Conservation (phyloP, 37 sponge, comb jelly and placozoan species). For the Amphimedon queenslandica region DNA sequence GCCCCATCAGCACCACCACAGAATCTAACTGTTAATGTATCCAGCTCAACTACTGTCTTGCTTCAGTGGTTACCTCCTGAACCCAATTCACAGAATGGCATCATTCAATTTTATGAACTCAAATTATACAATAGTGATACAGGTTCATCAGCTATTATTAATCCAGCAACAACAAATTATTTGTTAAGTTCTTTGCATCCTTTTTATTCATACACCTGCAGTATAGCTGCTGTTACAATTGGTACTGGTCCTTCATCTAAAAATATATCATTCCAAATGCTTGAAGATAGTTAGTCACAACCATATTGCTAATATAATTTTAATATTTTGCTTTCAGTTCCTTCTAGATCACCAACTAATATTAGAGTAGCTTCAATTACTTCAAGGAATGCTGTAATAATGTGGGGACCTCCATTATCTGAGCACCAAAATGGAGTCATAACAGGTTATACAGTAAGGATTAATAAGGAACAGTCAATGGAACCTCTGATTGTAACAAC, state of each 20-base stretch:
- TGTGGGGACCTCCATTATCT: constrained; percentile 29
- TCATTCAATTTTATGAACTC: not conserved
- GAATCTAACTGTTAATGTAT: not conserved
- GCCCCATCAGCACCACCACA: constrained; percentile 6
- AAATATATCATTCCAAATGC: not conserved
- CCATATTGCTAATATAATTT: not conserved
- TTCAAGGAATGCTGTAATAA: not conserved
- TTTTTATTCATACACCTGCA: constrained; percentile 2
- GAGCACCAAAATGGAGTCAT: constrained; percentile 34
- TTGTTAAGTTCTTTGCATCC: too few species aligned
- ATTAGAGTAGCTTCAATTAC: not conserved
- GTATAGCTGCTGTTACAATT: constrained; percentile 28
- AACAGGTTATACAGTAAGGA: constrained; percentile 4
- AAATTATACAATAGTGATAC: not conserved
- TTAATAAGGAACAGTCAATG: not conserved
- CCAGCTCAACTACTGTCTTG: not conserved
- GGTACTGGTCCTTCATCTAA: constrained; percentile 7
- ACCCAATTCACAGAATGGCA: constrained; percentile 13
- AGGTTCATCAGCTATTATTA: not conserved
- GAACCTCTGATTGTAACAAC: not conserved
- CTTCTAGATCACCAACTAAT: not conserved
- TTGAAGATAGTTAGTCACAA: constrained; percentile 14
- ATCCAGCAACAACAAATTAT: not conserved
- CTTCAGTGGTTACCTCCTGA: constrained; percentile 27
- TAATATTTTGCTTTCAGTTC: not conserved